These are phyloP conservation scores for Stomatorhinus walkeri DNA, from an alignment of 2,797 vertebrate genomes.

Conservation along the genomic window DNA sequence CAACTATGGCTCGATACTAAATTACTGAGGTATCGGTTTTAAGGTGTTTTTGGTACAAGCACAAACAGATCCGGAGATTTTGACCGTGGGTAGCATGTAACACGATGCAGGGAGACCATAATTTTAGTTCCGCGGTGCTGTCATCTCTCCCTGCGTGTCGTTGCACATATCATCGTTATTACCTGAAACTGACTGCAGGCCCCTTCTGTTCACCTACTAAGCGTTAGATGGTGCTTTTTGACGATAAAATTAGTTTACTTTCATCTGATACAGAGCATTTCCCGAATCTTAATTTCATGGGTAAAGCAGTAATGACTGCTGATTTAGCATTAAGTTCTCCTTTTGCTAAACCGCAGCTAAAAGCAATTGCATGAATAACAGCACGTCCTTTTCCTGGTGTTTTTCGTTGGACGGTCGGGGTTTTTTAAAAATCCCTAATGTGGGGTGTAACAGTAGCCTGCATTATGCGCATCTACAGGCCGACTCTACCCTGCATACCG, in stretches of 20 bases:
- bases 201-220: neutral
- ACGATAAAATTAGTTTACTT: neutral
- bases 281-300: neutral
- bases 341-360: neutral
- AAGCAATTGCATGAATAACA: neutral
- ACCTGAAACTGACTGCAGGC: neutral
- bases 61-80: neutral
- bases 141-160: neutral
- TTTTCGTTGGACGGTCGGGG: neutral
- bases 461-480: neutral
- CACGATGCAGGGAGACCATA: neutral
- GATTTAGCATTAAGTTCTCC: neutral
- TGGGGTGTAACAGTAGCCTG: neutral
- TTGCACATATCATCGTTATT: neutral
- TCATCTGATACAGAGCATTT: neutral
- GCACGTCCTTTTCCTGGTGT: neutral
- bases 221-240: neutral
- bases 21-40: neutral
- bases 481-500: neutral
- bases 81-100: neutral
- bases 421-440: neutral
- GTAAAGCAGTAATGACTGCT: neutral
- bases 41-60: neutral
- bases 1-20: neutral
- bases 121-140: neutral